phyloP scores from a whole-genome alignment of 1,140 invertebrate genomes.

The Drosophila nikananu region DNA sequence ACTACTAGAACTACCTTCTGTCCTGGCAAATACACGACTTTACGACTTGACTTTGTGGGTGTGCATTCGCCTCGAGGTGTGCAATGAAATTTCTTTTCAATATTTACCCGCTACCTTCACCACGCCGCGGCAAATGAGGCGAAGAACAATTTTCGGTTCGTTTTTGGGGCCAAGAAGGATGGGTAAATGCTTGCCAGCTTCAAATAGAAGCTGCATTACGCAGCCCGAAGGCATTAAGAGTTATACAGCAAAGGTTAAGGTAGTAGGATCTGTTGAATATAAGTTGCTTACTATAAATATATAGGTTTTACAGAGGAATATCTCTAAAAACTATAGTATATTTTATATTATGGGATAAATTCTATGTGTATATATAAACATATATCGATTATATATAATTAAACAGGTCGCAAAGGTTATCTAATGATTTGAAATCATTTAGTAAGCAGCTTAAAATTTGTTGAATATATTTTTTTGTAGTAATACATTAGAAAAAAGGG shows the following conservation, averaged over 20 bases:
- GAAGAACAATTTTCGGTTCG: constrained; percentile 58
- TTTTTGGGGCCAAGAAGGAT: constrained; percentile 23
- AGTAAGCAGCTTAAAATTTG: too few relatives aligned
- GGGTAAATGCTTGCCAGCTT: constrained; percentile 20
- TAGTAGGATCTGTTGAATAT: background rate
- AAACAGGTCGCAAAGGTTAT: too few relatives aligned
- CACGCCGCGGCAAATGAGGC: constrained; percentile 65
- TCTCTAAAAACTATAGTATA: background rate
- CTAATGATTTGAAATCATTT: too few relatives aligned
- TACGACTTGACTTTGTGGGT: background rate
- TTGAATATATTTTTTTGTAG: too few relatives aligned
- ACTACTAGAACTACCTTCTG: background rate
- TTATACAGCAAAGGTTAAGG: background rate
- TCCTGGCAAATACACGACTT: background rate
- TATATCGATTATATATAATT: too few relatives aligned
- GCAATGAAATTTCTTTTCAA: constrained; percentile 71
- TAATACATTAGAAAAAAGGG: too few relatives aligned
- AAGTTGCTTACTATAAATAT: too few relatives aligned
- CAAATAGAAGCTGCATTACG: constrained; percentile 38
- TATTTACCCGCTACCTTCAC: constrained; percentile 49
- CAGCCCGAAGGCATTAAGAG: background rate
- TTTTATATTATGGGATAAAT: background rate
- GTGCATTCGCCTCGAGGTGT: constrained; percentile 43
- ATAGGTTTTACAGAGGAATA: background rate
- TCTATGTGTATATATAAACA: too few relatives aligned